Base-by-base conservation (phyloP, 2,888 invertebrate species). In the Rhingia rostrata region DNA sequence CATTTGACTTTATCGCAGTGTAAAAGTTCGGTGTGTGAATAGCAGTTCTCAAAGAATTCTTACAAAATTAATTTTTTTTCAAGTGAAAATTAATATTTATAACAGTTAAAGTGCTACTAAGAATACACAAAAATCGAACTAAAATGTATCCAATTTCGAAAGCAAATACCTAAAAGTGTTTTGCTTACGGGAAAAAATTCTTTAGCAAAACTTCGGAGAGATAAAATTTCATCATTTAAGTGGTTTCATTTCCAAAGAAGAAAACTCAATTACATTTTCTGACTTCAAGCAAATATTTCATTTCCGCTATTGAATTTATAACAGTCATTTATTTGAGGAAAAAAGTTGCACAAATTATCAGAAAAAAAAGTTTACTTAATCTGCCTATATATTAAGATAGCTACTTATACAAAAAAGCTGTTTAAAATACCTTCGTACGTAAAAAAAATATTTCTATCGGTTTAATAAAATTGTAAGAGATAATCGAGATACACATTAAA, bases 401-500 rank as follows among this genome's bases (percentile, higher is more conserved):
- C 32, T 63, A 45, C 30, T 37, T 41, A 41, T n/a, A 43, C 14
- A 39, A 63, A 37, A 39, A 47, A 49, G 10, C 45, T 47, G 7
- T 22, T 54, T 47, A 49, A 32, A 53, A 53, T 0, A 6, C 10
- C 45, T 49, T 2, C 2, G 9, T 9, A 10, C 41, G 41, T 37
- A 45, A 45, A 72, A 58, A 58, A 45, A 12, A 45, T 22, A 61
- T 45, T 43, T 69, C 35, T 12, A 64, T 41, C 47, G 22, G 35
- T 53, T 60, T 66, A 35, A 61, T 56, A 3, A 63, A 49, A 64
- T 74, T 66, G 64, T 54, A n/a, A 64, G 74, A 66, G 74, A 58
- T 74, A 49, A 45, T 63, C 33, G 54, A 64, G 39, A 72, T 60
- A 64, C 56, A 51, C 61, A 67, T 35, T 35, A 64, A 88, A 88